Evolutionary conservation across 1,140 invertebrate species (phyloP), one percentile per base, ranked within the genome.

Genomic region (Diabrotica undecimpunctata): DNA sequence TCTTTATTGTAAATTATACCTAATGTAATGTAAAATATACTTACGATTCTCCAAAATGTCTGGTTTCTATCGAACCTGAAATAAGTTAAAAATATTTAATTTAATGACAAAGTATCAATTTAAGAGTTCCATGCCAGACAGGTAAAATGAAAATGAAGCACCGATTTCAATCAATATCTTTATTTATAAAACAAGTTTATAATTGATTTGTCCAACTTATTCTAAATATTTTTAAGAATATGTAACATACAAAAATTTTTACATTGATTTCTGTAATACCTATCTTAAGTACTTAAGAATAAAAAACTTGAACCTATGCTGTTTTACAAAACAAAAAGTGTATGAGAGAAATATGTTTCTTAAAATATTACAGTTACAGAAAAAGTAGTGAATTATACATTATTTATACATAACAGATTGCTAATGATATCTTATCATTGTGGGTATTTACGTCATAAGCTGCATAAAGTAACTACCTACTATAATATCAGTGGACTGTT

Each of bases 181-280:
- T 74, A 74, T 74, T 74, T 74, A 74, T 70, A 74, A 74, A 74
- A 74, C 72, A 74, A 72, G 70, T 72, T 25, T 58, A 72, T 70
- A 72, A 74, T 69, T 67, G 66, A 61, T 61, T 61, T 66, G 65
- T 65, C 62, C 68, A 72, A 72, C 71, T 72, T 71, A 72, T 71
- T 60, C 65, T 65, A 69, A 71, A 65, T 69, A 71, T 65, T 68
- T 64, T 66, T 70, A 74, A 71, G 71, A 72, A 72, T 69, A 74
- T 70, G 62, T 70, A 71, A 72, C 69, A 71, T 72, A 74, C 69
- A 72, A 74, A 46, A 72, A 74, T 70, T 72, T 70, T 70, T 72
- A 73, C 71, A 73, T 64, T 69, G 66, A 62, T 69, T 61, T 51
- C 54, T 67, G 50, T 54, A 67, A 68, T 58, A 56, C 59, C 41